phyloP scores from a whole-genome alignment of 2,888 invertebrate species.

The Zhuqinia jingwanae region DNA sequence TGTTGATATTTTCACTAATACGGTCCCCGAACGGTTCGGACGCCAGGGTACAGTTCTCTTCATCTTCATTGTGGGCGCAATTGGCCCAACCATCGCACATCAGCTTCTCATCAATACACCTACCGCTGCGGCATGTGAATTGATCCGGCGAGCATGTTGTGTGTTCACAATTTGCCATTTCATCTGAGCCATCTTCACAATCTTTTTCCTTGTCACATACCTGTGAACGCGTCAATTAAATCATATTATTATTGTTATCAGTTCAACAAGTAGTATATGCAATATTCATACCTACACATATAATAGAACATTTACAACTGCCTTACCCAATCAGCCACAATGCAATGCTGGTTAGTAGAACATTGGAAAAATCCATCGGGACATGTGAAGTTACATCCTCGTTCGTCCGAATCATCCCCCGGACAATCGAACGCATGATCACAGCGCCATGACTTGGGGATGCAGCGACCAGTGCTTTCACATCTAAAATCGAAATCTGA shows the following conservation, averaged over 20 bases:
- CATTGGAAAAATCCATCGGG: constrained; percentile 71
- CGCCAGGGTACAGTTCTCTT: constrained; percentile 47
- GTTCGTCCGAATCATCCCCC: constrained; percentile 81
- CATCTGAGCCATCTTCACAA: constrained; percentile 83
- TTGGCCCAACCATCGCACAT: constrained; percentile 79
- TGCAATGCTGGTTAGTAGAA: constrained; percentile 39
- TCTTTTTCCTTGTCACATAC: constrained; percentile 83
- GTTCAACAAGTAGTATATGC: neutral
- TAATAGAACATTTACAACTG: neutral
- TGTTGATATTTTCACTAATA: neutral
- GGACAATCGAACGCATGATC: constrained; percentile 80
- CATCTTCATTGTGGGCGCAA: constrained; percentile 69
- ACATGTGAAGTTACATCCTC: constrained; percentile 80
- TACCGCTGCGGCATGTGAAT: constrained; percentile 85
- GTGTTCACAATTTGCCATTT: constrained; percentile 77
- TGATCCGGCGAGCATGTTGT: constrained; percentile 80
- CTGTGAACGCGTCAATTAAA: neutral
- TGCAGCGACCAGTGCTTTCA: constrained; percentile 80
- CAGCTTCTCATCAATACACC: constrained; percentile 79
- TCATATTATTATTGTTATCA: neutral
- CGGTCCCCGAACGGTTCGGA: neutral
- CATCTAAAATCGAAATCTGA: constrained; percentile 80
- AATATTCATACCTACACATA: neutral
- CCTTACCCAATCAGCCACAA: constrained; percentile 72
- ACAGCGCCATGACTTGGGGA: constrained; percentile 81